Conservation (phyloP, 2,888 invertebrate genomes). For the Epsilonema sp. region DNA sequence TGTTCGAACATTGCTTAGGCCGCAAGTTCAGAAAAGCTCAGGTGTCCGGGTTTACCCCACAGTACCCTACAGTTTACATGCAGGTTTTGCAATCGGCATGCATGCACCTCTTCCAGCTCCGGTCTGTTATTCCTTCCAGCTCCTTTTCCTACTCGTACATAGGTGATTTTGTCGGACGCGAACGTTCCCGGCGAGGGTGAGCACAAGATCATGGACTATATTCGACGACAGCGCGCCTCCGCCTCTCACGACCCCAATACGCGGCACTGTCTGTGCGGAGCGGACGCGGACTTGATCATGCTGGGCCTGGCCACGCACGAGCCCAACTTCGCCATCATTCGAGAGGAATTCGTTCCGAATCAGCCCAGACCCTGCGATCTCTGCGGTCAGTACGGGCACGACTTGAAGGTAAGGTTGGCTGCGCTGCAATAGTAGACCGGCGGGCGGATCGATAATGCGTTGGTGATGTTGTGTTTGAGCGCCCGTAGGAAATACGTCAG, state of each 20-base stretch:
- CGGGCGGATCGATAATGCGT: too few species aligned
- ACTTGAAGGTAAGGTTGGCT: constrained; percentile 29
- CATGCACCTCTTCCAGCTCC: too few species aligned
- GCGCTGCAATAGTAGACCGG: constrained; percentile 30
- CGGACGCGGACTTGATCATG: constrained; percentile 89
- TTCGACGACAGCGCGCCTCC: constrained; percentile 68
- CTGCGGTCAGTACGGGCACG: constrained; percentile 49
- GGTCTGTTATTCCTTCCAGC: too few species aligned
- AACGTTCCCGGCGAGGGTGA: constrained; percentile 96
- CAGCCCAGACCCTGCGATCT: constrained; percentile 85
- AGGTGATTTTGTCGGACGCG: constrained; percentile 78
- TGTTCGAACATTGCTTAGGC: too few species aligned
- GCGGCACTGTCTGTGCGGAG: constrained; percentile 87
- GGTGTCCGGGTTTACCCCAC: too few species aligned
- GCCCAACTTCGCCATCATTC: constrained; percentile 89
- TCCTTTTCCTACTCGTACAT: too few species aligned
- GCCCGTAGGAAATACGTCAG: too few species aligned
- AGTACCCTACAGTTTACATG: too few species aligned
- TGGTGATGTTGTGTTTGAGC: too few species aligned
- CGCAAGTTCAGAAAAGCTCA: too few species aligned
- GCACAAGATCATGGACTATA: constrained; percentile 98
- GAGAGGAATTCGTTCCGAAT: constrained; percentile 92
- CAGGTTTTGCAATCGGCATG: too few species aligned
- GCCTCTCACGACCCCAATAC: constrained; percentile 86
- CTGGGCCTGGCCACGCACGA: constrained; percentile 94